Conservation (phyloP, 1,140 invertebrate species). For the Philotrypesis tridentata region DNA sequence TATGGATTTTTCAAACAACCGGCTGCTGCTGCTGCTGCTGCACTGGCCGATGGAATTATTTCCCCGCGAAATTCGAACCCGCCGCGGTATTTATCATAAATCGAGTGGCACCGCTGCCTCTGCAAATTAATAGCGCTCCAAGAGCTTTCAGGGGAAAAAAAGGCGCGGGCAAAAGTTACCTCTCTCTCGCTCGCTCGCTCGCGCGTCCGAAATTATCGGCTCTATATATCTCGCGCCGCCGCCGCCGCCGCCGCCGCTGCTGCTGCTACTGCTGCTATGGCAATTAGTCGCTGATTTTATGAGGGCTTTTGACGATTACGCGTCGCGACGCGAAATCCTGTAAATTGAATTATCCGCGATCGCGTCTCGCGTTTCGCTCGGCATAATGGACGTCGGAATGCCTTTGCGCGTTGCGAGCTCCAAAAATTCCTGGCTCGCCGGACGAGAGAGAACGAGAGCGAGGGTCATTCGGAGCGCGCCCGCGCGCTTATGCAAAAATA, state of each 20-base stretch:
- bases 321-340: constrained; percentile 56
- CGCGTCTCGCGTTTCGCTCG: constrained; percentile 24
- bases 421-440: constrained; percentile 16
- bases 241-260: too few species aligned
- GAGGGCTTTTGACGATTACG: constrained; percentile 56
- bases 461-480: too few species aligned
- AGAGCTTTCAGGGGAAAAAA: background rate
- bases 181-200: too few species aligned
- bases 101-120: background rate
- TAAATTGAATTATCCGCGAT: constrained; percentile 55
- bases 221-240: too few species aligned
- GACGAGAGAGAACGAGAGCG: too few species aligned
- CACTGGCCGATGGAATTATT: background rate
- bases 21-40: too few species aligned
- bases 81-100: background rate
- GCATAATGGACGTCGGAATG: constrained; percentile 52
- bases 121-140: background rate
- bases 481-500: background rate
- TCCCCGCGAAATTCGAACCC: background rate
- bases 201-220: background rate
- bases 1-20: background rate
- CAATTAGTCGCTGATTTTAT: constrained; percentile 56
- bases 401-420: background rate
- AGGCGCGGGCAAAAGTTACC: background rate
- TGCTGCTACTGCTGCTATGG: background rate